Evolutionary conservation across 2,113 vertebrate species (phyloP).

Genomic region (Clupea harengus): DNA sequence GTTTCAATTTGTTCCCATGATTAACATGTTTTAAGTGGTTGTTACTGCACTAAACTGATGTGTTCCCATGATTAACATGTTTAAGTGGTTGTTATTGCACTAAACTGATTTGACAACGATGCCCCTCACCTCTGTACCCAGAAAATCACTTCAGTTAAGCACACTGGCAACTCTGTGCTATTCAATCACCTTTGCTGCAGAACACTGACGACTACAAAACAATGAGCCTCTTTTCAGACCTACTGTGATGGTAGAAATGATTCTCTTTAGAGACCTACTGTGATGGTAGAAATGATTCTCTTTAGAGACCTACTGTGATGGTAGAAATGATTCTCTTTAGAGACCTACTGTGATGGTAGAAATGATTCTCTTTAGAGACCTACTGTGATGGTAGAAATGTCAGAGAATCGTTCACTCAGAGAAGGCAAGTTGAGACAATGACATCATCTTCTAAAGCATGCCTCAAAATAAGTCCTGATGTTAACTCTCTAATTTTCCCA

Average conservation of each 20-base stretch:
- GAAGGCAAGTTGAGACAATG: not conserved
- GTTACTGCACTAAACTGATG: not conserved
- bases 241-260: not conserved
- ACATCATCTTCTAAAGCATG: not conserved
- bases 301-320: not conserved
- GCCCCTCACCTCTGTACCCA: not conserved
- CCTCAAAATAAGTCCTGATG: not conserved
- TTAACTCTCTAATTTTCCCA: conserved; percentile 11
- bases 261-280: not conserved
- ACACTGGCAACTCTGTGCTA: not conserved
- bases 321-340: not conserved
- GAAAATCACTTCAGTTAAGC: not conserved
- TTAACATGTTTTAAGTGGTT: not conserved
- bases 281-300: not conserved
- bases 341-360: not conserved
- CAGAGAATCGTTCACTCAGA: not conserved
- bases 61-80: too few species aligned
- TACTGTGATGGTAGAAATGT: not conserved
- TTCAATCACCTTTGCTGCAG: too few species aligned
- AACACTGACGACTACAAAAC: not conserved
- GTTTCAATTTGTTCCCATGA: not conserved
- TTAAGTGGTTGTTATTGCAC: too few species aligned
- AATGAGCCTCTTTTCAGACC: not conserved
- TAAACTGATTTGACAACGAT: not conserved
- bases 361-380: not conserved